Conservation (phyloP, 2,888 invertebrate species). For the Drosophila paracracens region DNA sequence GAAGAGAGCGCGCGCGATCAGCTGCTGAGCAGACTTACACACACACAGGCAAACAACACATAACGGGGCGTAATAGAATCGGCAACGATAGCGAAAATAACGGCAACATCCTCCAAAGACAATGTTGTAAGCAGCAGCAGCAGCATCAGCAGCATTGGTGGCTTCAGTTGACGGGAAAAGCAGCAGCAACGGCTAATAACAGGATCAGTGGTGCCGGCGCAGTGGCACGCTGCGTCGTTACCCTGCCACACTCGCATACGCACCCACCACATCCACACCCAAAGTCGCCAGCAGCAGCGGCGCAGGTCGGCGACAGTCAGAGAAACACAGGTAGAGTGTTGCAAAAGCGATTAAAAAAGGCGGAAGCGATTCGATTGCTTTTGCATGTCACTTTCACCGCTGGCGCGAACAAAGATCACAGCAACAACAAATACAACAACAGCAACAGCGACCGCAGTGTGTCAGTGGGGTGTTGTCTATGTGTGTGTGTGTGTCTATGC, state of each 20-base stretch:
- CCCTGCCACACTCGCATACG: conserved; percentile 46
- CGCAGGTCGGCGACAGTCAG: conserved; percentile 45
- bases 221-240: conserved; percentile 58
- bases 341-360: conserved; percentile 33
- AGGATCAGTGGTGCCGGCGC: conserved; percentile 50
- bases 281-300: neutral
- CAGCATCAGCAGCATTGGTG: neutral
- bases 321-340: conserved; percentile 55
- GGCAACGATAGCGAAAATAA: conserved; percentile 21
- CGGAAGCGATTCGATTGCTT: conserved; percentile 79
- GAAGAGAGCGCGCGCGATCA: conserved; percentile 16
- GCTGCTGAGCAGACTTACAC: conserved; percentile 19
- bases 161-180: neutral
- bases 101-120: conserved; percentile 32
- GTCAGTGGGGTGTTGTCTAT: conserved; percentile 38
- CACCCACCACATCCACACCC: conserved; percentile 12
- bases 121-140: conserved; percentile 55
- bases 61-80: conserved; percentile 29
- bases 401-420: conserved; percentile 39
- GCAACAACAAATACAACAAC: conserved; percentile 5
- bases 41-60: conserved; percentile 3
- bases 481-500: neutral
- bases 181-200: conserved; percentile 58
- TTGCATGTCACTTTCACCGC: conserved; percentile 84
- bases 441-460: conserved; percentile 30